phyloP scores from a whole-genome alignment of 2,888 invertebrate genomes.

The Cyaniris semiargus region DNA sequence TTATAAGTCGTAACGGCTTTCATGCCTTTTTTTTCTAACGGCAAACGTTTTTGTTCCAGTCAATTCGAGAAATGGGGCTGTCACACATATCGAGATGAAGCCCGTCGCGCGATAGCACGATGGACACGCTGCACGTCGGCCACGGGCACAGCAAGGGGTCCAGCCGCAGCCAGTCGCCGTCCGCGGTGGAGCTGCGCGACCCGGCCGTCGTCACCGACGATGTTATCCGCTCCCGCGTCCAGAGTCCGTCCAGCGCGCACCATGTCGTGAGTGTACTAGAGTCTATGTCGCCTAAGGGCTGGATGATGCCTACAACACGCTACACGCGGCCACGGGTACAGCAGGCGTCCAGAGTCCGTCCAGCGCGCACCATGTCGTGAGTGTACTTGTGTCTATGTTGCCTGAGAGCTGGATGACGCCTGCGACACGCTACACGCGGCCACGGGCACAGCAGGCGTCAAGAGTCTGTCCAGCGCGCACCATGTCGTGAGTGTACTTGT shows the following conservation, averaged over 20 bases:
- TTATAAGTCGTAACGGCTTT: no score
- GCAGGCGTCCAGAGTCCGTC: slow-evolving; percentile 79
- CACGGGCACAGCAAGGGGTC: slow-evolving; percentile 81
- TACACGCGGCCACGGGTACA: slow-evolving; percentile 73
- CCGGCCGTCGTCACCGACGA: slow-evolving; percentile 69
- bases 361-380: slow-evolving; percentile 47
- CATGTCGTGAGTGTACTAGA: slow-evolving; percentile 51
- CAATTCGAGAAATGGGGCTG: slow-evolving; percentile 1
- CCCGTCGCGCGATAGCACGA: slow-evolving; percentile 39
- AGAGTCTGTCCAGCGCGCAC: slow-evolving; percentile 68
- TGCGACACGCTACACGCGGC: no score
- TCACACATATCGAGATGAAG: slow-evolving; percentile 16
- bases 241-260: slow-evolving; percentile 69
- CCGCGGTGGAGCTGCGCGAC: slow-evolving; percentile 70
- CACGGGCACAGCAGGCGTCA: slow-evolving; percentile 51
- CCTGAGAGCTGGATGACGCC: slow-evolving; percentile 43
- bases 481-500: slow-evolving; percentile 53
- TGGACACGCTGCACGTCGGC: slow-evolving; percentile 72
- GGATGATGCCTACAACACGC: slow-evolving; percentile 50
- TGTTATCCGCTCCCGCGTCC: slow-evolving; percentile 71
- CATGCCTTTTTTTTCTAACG: not conserved
- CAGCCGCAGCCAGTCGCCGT: slow-evolving; percentile 83
- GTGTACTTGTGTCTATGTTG: no score
- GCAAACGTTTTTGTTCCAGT: not conserved
- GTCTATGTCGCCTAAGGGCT: not conserved